phyloP scores from a whole-genome alignment of 2,888 invertebrate species.

The Aporophyla nigra region DNA sequence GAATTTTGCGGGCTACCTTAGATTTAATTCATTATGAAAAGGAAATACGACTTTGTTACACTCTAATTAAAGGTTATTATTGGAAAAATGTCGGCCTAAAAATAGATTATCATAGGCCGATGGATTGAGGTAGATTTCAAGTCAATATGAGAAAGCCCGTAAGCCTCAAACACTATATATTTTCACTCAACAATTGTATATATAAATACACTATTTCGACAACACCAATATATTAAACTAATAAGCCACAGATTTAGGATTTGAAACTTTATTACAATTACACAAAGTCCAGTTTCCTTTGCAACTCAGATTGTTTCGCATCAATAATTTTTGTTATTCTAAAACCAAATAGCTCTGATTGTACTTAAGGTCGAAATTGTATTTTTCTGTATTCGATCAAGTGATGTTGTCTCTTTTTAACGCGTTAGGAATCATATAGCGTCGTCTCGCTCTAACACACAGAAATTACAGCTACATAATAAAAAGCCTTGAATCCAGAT shows the following conservation, averaged over 20 bases:
- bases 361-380: slow-evolving; percentile 14
- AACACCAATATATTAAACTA: slow-evolving; percentile 42
- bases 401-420: not conserved
- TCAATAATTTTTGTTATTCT: not conserved
- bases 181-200: slow-evolving; percentile 23
- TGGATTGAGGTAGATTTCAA: slow-evolving; percentile 47
- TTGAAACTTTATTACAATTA: slow-evolving; percentile 8
- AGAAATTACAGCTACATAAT: not conserved
- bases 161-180: not conserved
- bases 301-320: slow-evolving; percentile 8
- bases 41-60: not conserved
- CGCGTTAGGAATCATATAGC: not conserved
- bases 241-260: slow-evolving; percentile 33
- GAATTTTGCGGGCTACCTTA: no score
- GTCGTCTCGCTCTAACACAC: not conserved
- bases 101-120: not conserved
- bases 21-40: slow-evolving; percentile 6
- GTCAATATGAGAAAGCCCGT: slow-evolving; percentile 1
- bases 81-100: not conserved
- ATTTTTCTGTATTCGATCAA: not conserved
- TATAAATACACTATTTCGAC: slow-evolving; percentile 30
- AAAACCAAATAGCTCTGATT: not conserved
- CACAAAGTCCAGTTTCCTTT: slow-evolving; percentile 26
- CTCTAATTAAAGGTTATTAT: not conserved
- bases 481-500: slow-evolving; percentile 46